A percentile compares a stretch with the other conserved stretches of the same genome.
Conservation (phyloP, 2,113 vertebrate genomes). For the Hipposideros armiger region DNA sequence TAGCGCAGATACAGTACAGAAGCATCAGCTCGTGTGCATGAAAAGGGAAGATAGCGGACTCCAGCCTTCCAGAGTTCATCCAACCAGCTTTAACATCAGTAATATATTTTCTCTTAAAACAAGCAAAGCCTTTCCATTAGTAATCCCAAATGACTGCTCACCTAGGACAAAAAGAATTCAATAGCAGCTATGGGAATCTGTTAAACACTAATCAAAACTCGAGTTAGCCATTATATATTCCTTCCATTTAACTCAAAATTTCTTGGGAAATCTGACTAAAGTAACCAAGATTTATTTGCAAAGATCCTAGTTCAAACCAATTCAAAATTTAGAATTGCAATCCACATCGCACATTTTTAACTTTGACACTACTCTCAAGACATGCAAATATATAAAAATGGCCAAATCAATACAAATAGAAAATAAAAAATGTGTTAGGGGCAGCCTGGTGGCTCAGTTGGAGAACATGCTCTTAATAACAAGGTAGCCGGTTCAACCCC, state of each 20-base stretch:
- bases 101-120: slow-evolving; percentile 9
- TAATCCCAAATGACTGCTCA: background rate
- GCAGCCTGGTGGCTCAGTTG: too few species aligned
- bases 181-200: background rate
- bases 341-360: background rate
- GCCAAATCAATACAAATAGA: background rate
- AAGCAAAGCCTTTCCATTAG: background rate
- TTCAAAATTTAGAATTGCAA: background rate
- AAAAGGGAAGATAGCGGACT: background rate
- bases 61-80: background rate
- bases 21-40: background rate
- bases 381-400: background rate
- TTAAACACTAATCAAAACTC: slow-evolving; percentile 11
- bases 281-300: background rate
- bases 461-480: too few species aligned
- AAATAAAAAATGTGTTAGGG: background rate
- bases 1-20: background rate
- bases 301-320: slow-evolving; percentile 36
- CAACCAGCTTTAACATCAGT: background rate
- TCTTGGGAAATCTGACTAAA: slow-evolving; percentile 34
- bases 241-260: slow-evolving; percentile 30
- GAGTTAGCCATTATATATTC: background rate
- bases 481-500: too few species aligned
- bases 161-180: slow-evolving; percentile 7
- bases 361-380: background rate